A percentile compares a stretch with the other conserved stretches of the same genome.
phyloP scores from a whole-genome alignment of 2,888 invertebrate species.

The Tinea semifulvella region DNA sequence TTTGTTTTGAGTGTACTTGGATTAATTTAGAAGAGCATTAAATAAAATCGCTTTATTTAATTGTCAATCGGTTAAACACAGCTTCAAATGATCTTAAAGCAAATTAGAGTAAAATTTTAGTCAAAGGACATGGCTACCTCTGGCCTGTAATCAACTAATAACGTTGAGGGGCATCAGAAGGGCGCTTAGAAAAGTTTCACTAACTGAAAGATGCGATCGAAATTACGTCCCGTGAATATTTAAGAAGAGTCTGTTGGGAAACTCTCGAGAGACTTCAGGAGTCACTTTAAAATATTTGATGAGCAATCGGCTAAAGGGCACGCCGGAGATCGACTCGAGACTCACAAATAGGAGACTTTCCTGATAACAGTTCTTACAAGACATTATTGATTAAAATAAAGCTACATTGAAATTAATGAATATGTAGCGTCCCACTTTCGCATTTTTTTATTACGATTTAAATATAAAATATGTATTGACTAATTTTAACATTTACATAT shows the following conservation, averaged over 20 bases:
- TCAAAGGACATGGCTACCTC: constrained; percentile 20
- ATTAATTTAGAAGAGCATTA: too few species aligned
- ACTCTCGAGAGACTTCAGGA: constrained; percentile 47
- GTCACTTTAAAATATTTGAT: constrained; percentile 53
- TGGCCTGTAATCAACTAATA: constrained; percentile 30
- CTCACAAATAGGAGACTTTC: constrained; percentile 3
- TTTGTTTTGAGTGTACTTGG: too few species aligned
- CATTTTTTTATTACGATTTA: too few species aligned
- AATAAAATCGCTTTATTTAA: constrained; percentile 8
- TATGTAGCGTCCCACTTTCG: too few species aligned
- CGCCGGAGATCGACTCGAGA: neutral
- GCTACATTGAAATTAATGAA: too few species aligned
- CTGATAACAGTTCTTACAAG: too few species aligned
- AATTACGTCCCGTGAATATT: constrained; percentile 52
- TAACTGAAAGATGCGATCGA: constrained; percentile 44
- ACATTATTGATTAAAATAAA: too few species aligned
- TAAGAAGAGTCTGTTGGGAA: constrained; percentile 43
- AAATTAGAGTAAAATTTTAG: constrained; percentile 21
- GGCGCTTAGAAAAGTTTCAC: constrained; percentile 30
- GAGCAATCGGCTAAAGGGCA: constrained; percentile 44
- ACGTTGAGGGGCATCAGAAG: constrained; percentile 23
- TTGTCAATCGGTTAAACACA: constrained; percentile 10
- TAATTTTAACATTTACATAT: too few species aligned
- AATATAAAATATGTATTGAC: too few species aligned
- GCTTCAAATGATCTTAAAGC: constrained; percentile 14